phyloP scores from a whole-genome alignment of 2,113 vertebrate genomes.

The Stomatorhinus ivindoensis region DNA sequence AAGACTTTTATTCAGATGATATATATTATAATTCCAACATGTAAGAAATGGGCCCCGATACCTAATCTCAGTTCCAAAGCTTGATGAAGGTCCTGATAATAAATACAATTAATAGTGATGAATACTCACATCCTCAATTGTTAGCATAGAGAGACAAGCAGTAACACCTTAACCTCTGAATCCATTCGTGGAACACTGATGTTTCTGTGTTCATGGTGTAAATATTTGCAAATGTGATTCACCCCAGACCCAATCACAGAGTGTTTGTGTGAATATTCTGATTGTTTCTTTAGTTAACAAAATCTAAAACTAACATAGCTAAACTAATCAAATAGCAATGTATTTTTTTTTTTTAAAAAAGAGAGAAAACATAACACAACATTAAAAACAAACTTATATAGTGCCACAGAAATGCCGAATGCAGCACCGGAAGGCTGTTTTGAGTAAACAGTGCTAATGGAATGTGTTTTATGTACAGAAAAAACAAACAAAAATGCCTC shows the following conservation, averaged over 20 bases:
- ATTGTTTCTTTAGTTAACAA: neutral
- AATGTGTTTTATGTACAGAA: neutral
- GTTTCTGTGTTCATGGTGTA: neutral
- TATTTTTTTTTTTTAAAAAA: neutral
- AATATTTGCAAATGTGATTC: neutral
- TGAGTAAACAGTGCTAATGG: neutral
- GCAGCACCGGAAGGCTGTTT: neutral
- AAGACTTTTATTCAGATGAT: neutral
- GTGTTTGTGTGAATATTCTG: neutral
- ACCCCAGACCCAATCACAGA: neutral
- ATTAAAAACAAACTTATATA: neutral
- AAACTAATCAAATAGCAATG: neutral
- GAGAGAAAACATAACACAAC: neutral
- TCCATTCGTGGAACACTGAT: neutral
- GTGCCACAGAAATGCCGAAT: neutral
- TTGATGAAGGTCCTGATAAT: neutral
- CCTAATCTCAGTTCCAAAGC: neutral
- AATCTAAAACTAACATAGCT: neutral
- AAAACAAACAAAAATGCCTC: neutral
- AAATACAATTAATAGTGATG: neutral
- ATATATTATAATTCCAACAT: neutral
- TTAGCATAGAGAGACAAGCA: neutral
- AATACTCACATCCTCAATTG: neutral
- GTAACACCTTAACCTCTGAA: neutral
- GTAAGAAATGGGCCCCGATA: neutral